A percentile compares a stretch with the other conserved stretches of the same genome.
These are phyloP conservation scores for Margarornis squamiger DNA, from an alignment of 2,797 vertebrate genomes.

Conservation along the genomic window DNA sequence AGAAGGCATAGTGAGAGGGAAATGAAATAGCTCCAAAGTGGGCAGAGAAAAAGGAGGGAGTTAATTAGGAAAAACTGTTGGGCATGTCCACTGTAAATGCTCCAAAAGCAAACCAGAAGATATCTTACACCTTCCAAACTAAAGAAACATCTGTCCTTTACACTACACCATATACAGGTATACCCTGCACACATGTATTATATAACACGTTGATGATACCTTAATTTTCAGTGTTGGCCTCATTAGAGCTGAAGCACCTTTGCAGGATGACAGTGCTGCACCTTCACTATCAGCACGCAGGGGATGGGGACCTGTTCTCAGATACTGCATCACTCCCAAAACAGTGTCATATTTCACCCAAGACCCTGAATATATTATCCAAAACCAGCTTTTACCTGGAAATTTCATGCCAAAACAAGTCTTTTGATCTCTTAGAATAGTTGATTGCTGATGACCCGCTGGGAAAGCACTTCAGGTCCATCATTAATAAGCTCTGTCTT, in stretches of 20 bases:
- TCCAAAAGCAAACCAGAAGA: background rate
- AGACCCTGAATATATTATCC: conserved; percentile 35
- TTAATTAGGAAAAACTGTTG: background rate
- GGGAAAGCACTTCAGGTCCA: conserved; percentile 72
- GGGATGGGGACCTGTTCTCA: background rate
- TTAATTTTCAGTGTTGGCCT: conserved; percentile 9
- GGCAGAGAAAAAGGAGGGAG: background rate
- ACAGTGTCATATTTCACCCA: background rate
- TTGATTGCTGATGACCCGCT: conserved; percentile 63
- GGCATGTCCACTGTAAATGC: background rate
- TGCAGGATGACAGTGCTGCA: background rate
- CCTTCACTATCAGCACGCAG: background rate
- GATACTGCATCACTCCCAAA: background rate
- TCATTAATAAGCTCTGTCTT: conserved; percentile 76
- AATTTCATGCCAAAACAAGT: conserved; percentile 55
- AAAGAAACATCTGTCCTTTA: background rate
- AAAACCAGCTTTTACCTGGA: conserved; percentile 47
- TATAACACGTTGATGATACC: accelerated
- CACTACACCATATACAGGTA: background rate
- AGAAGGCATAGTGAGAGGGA: background rate
- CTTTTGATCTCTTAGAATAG: conserved; percentile 59
- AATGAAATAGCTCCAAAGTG: background rate
- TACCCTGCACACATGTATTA: background rate
- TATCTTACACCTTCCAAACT: background rate
- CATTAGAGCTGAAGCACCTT: background rate